A percentile compares a stretch with the other conserved stretches of the same genome.
Conservation (phyloP, 2,888 invertebrate species). For the Phaonia tiefii region DNA sequence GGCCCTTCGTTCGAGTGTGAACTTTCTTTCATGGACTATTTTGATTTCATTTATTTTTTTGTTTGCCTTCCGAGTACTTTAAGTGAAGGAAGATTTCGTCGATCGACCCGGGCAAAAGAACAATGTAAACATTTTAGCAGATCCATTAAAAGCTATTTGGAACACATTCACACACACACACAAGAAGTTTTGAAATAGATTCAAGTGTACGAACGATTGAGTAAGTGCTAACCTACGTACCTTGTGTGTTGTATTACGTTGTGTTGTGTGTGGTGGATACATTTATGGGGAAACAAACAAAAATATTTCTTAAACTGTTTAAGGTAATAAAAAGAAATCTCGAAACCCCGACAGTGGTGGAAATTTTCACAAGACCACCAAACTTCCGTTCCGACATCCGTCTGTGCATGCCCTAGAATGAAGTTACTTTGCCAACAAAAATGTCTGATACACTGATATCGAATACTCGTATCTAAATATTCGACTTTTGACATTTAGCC, state of each 20-base stretch:
- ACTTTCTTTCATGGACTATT: neutral
- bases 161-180: constrained; percentile 40
- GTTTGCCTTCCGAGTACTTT: constrained; percentile 11
- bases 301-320: constrained; percentile 26
- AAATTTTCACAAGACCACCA: constrained; percentile 1
- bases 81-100: neutral
- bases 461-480: neutral
- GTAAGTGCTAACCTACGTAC: too few relatives aligned
- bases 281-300: constrained; percentile 15
- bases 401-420: neutral
- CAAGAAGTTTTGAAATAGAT: constrained; percentile 5
- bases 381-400: too few relatives aligned
- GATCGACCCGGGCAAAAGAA: constrained; percentile 11
- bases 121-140: constrained; percentile 76
- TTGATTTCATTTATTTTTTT: neutral
- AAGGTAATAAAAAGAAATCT: constrained; percentile 33
- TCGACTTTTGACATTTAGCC: constrained; percentile 36
- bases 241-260: neutral
- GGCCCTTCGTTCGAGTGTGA: neutral
- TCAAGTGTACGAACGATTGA: neutral
- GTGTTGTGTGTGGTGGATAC: neutral
- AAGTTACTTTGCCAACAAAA: constrained; percentile 19
- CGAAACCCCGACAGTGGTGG: neutral
- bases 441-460: constrained; percentile 12
- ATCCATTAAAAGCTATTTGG: constrained; percentile 75